Evolutionary conservation across 1,140 invertebrate species (phyloP).

Genomic region (Drosophila pachea): DNA sequence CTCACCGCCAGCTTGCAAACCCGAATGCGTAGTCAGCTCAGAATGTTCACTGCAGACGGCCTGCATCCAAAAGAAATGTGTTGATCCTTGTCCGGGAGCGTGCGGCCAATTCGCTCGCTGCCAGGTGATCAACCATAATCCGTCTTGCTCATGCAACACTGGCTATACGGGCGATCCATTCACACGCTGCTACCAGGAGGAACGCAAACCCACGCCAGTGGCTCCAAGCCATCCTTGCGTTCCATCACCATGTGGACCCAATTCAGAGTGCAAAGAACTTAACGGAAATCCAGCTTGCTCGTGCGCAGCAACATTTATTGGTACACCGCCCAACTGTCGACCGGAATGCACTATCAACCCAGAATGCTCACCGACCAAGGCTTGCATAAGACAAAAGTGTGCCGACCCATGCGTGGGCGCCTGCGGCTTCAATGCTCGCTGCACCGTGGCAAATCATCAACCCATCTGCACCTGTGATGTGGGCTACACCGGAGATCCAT

Average conservation of each 20-base stretch:
- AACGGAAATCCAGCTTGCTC: slow-evolving; percentile 84
- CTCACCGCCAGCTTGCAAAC: slow-evolving; percentile 84
- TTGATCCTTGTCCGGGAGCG: slow-evolving; percentile 85
- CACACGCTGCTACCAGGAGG: slow-evolving; percentile 80
- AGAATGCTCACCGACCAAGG: slow-evolving; percentile 83
- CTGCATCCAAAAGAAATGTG: slow-evolving; percentile 85
- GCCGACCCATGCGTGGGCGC: slow-evolving; percentile 85
- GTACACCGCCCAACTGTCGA: slow-evolving; percentile 83
- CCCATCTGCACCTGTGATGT: slow-evolving; percentile 85
- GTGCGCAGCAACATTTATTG: slow-evolving; percentile 83
- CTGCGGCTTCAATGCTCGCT: slow-evolving; percentile 85
- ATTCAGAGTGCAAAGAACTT: slow-evolving; percentile 84
- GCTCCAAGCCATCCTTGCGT: slow-evolving; percentile 81
- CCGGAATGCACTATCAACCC: slow-evolving; percentile 84
- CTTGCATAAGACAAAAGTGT: slow-evolving; percentile 84
- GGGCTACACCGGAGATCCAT: slow-evolving; percentile 88
- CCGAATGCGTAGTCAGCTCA: slow-evolving; percentile 85
- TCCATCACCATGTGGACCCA: slow-evolving; percentile 86
- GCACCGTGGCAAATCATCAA: slow-evolving; percentile 85
- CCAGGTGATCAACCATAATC: slow-evolving; percentile 82
- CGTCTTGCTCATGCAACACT: slow-evolving; percentile 81
- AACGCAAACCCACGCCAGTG: slow-evolving; percentile 76
- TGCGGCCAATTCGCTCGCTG: slow-evolving; percentile 85
- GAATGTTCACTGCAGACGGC: slow-evolving; percentile 84
- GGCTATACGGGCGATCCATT: slow-evolving; percentile 82